A percentile compares a stretch with the other conserved stretches of the same genome.
phyloP scores from a whole-genome alignment of 2,113 vertebrate genomes.

The Petromus typicus region DNA sequence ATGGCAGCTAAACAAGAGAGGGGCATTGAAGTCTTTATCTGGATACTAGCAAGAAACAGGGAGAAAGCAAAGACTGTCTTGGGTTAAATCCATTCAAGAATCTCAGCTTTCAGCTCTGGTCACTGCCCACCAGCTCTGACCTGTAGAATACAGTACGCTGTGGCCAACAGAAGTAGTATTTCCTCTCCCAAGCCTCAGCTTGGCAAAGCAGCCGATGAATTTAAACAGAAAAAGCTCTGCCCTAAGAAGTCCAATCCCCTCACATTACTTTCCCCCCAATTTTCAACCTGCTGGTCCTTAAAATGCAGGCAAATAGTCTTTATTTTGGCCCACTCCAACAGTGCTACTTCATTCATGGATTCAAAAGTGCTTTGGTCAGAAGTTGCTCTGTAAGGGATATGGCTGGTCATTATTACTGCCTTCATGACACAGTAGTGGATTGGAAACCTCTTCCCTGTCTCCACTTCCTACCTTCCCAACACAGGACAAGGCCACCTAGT shows the following conservation, averaged over 20 bases:
- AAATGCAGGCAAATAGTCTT: not conserved
- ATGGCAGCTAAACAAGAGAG: not conserved
- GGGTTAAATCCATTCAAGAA: too few species aligned
- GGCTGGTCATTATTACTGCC: not conserved
- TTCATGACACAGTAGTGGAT: not conserved
- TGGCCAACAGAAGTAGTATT: not conserved
- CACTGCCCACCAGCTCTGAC: not conserved
- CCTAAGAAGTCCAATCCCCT: not conserved
- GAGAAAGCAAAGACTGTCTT: not conserved
- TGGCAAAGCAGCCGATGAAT: not conserved
- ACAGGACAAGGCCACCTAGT: not conserved
- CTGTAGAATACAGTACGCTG: not conserved
- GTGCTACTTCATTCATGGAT: not conserved
- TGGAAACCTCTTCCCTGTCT: not conserved
- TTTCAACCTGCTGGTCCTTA: not conserved
- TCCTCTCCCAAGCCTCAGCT: not conserved
- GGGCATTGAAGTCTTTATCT: not conserved
- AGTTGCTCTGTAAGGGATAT: not conserved
- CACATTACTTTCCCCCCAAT: not conserved
- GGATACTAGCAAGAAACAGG: not conserved
- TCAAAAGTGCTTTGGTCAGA: not conserved
- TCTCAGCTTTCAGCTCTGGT: not conserved
- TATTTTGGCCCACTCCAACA: not conserved
- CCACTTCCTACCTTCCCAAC: not conserved
- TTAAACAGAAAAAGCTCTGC: not conserved